These are phyloP conservation scores for Wiebesia pumilae DNA, from an alignment of 1,140 invertebrate genomes.

Conservation along the genomic window DNA sequence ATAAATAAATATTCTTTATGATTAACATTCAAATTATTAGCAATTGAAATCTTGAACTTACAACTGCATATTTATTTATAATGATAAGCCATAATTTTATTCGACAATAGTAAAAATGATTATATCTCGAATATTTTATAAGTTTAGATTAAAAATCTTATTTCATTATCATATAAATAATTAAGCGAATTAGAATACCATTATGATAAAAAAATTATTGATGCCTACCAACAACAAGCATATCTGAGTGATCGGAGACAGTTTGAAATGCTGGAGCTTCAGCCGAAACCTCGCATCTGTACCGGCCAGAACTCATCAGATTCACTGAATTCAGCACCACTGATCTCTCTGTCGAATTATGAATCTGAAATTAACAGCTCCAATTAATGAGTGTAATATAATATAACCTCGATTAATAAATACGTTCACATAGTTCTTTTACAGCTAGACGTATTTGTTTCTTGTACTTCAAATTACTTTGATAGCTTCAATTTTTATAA, in stretches of 20 bases:
- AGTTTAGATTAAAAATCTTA: too few relatives aligned
- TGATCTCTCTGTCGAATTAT: constrained; percentile 83
- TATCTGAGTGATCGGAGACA: constrained; percentile 83
- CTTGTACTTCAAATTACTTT: neutral
- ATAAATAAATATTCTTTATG: too few relatives aligned
- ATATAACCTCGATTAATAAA: neutral
- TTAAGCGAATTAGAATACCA: too few relatives aligned
- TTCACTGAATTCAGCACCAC: constrained; percentile 85
- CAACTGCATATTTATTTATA: too few relatives aligned
- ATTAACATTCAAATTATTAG: too few relatives aligned
- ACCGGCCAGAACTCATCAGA: constrained; percentile 84
- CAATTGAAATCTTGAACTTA: too few relatives aligned
- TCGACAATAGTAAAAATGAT: too few relatives aligned
- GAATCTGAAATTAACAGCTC: constrained; percentile 76
- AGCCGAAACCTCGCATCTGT: constrained; percentile 89
- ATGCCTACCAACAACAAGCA: constrained; percentile 86
- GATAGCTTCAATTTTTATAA: neutral
- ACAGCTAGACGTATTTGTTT: neutral
- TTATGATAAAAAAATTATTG: too few relatives aligned
- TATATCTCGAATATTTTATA: too few relatives aligned
- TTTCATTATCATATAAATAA: too few relatives aligned
- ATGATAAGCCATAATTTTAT: too few relatives aligned
- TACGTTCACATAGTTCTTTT: neutral
- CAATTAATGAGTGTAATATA: constrained; percentile 34
- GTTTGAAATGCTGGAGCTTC: constrained; percentile 88